These are phyloP conservation scores for Dugesia japonica DNA, from an alignment of 2,888 invertebrate species.

Conservation along the genomic window DNA sequence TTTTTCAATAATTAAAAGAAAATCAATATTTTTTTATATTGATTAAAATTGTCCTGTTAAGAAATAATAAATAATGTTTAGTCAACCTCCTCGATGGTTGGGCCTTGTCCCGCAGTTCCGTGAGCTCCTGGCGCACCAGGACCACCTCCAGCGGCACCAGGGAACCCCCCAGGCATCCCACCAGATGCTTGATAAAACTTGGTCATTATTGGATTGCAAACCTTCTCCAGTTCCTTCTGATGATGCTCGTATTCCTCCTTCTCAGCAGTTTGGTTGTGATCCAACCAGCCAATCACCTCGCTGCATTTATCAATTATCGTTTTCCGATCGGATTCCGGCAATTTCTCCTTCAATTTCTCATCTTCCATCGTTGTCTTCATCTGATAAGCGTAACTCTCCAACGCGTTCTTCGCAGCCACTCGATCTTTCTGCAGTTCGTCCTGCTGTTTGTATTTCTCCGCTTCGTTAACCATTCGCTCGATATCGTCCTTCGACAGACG, in stretches of 20 bases:
- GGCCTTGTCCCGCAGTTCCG: conserved; percentile 41
- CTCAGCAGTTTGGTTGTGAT: conserved; percentile 57
- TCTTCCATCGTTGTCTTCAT: conserved; percentile 74
- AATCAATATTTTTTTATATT: too few relatives aligned
- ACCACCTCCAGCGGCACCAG: conserved; percentile 55
- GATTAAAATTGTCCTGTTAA: too few relatives aligned
- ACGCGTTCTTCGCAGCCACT: conserved; percentile 29
- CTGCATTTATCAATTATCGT: conserved; percentile 67
- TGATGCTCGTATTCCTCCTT: conserved; percentile 85
- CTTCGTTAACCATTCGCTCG: conserved; percentile 32
- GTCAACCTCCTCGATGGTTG: conserved; percentile 53
- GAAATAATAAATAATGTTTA: conserved; percentile 43
- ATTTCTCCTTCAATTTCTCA: conserved; percentile 74
- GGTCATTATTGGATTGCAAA: conserved; percentile 83
- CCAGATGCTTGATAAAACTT: conserved; percentile 74
- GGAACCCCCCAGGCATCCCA: conserved; percentile 45
- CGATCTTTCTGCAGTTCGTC: conserved; percentile 25
- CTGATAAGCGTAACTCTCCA: conserved; percentile 52
- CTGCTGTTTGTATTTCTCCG: conserved; percentile 31
- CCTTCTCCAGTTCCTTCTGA: conserved; percentile 75
- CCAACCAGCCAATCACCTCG: conserved; percentile 60
- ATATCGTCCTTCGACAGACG: conserved; percentile 34
- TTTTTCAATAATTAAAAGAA: too few relatives aligned
- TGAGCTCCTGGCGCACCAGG: conserved; percentile 37
- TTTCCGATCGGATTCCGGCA: conserved; percentile 62